Evolutionary conservation across 2,888 invertebrate species (phyloP).

Genomic region (Andrena haemorrhoa): DNA sequence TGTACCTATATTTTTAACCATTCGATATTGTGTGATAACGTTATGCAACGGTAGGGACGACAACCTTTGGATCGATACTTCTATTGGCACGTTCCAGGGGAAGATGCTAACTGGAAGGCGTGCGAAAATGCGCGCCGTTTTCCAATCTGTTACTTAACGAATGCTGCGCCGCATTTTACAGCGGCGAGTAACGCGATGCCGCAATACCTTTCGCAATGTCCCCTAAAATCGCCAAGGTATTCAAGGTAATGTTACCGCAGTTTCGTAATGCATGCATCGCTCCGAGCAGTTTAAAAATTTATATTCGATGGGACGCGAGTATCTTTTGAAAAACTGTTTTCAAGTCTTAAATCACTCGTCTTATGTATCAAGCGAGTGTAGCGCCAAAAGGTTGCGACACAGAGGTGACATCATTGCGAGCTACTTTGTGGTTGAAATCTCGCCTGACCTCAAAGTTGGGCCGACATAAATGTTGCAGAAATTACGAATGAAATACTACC

Average conservation of each 20-base stretch:
- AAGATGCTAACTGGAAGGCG: not conserved
- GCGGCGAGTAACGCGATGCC: no score
- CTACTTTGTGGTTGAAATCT: slow-evolving; percentile 42
- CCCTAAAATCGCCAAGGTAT: not conserved
- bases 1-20: slow-evolving; percentile 6
- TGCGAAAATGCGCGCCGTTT: not conserved
- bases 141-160: no score
- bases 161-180: no score
- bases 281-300: no score
- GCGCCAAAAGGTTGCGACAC: slow-evolving; percentile 28
- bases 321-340: not conserved
- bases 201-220: not conserved
- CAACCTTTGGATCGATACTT: slow-evolving; percentile 36
- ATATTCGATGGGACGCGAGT: no score
- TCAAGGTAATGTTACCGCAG: not conserved
- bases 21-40: not conserved
- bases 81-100: not conserved
- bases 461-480: slow-evolving; percentile 20
- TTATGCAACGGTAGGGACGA: slow-evolving; percentile 28
- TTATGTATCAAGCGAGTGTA: not conserved
- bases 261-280: no score
- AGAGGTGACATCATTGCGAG: slow-evolving; percentile 21
- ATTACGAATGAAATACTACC: slow-evolving; percentile 29
- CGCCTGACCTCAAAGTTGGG: slow-evolving; percentile 35
- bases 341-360: not conserved